Percentiles rank a stretch among this genome's conserved stretches.
These are phyloP conservation scores for Habropoda laboriosa DNA, from an alignment of 1,140 invertebrate genomes.

Conservation along the genomic window DNA sequence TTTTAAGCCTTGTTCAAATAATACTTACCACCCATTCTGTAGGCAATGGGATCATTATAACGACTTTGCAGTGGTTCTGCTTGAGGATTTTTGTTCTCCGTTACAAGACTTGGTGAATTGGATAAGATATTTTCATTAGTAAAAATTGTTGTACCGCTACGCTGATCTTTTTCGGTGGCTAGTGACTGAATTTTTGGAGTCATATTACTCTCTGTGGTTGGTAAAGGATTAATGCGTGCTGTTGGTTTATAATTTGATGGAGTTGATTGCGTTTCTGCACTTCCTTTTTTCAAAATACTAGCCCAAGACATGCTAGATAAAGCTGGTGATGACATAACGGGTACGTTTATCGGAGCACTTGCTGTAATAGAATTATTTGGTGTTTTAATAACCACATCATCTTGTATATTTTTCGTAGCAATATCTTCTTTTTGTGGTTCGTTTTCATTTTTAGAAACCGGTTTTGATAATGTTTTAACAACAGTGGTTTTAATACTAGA, in stretches of 20 bases:
- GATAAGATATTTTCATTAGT: slow-evolving; percentile 35
- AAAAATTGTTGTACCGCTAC: slow-evolving; percentile 5
- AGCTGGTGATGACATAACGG: slow-evolving; percentile 26
- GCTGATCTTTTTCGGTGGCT: slow-evolving; percentile 44
- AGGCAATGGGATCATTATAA: slow-evolving; percentile 84
- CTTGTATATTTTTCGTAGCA: slow-evolving; percentile 21
- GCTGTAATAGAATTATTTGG: slow-evolving; percentile 15
- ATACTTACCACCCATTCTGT: slow-evolving; percentile 86
- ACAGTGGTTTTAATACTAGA: slow-evolving; percentile 53
- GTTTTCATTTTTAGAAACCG: slow-evolving; percentile 44
- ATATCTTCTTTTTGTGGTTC: slow-evolving; percentile 43
- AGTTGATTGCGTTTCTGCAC: slow-evolving; percentile 33
- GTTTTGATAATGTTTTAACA: slow-evolving; percentile 55
- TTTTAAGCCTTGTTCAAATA: slow-evolving; percentile 3
- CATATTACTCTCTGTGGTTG: slow-evolving; percentile 39
- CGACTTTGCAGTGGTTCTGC: slow-evolving; percentile 64
- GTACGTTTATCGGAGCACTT: slow-evolving; percentile 4
- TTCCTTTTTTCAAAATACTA: slow-evolving; percentile 62
- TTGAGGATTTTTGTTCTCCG: slow-evolving; percentile 29
- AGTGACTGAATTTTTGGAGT: slow-evolving; percentile 28
- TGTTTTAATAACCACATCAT: slow-evolving; percentile 37
- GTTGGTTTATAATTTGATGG: slow-evolving; percentile 56
- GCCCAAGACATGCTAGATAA: slow-evolving; percentile 47
- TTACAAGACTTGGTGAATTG: slow-evolving; percentile 3
- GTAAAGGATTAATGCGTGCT: slow-evolving; percentile 58